These are phyloP conservation scores for Sitobion miscanthi DNA, from an alignment of 1,140 invertebrate species.

Conservation along the genomic window DNA sequence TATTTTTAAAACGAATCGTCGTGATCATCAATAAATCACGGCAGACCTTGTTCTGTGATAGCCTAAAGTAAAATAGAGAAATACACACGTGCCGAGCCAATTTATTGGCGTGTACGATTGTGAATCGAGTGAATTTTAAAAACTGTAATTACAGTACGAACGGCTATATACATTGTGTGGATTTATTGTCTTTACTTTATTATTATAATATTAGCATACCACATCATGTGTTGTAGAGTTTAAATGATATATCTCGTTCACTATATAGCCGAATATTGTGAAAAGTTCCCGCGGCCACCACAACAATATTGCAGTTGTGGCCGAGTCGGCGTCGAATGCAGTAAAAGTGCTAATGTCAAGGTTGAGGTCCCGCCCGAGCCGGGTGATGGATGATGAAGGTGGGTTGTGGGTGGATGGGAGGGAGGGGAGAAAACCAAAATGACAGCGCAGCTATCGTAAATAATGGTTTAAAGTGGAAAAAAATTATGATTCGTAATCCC, in stretches of 20 bases:
- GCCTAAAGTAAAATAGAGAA: background rate
- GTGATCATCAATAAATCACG: background rate
- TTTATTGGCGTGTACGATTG: background rate
- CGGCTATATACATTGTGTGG: background rate
- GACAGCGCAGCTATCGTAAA: background rate
- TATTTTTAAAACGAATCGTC: background rate
- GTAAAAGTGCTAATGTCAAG: slow-evolving; percentile 48
- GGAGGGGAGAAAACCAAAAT: background rate
- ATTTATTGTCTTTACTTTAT: background rate
- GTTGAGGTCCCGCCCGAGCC: background rate
- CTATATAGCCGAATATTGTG: background rate
- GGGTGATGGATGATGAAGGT: background rate
- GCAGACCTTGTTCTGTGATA: background rate
- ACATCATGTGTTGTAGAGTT: background rate
- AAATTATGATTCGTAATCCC: slow-evolving; percentile 20
- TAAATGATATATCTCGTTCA: background rate
- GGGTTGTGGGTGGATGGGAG: background rate
- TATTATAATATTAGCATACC: background rate
- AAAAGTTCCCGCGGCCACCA: background rate
- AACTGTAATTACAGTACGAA: slow-evolving; percentile 1
- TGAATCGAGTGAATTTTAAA: background rate
- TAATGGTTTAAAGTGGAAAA: slow-evolving; percentile 25
- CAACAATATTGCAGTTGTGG: background rate
- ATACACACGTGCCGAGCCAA: background rate
- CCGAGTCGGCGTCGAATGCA: background rate